phyloP scores from a whole-genome alignment of 1,140 invertebrate species.

The Ectropis grisescens region DNA sequence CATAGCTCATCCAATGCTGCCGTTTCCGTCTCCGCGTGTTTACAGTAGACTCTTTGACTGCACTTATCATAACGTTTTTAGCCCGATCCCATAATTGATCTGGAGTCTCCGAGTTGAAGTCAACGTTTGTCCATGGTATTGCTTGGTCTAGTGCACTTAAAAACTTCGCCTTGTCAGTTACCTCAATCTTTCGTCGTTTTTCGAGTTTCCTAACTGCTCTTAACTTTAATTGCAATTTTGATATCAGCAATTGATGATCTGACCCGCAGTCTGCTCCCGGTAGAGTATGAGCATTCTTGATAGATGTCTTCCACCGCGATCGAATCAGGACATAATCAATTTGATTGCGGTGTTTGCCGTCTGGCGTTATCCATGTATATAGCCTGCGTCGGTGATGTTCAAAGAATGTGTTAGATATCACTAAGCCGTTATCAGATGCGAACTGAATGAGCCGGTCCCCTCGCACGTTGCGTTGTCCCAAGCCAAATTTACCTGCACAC shows the following conservation, averaged over 20 bases:
- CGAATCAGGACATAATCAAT: conserved; percentile 7
- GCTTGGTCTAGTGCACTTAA: conserved; percentile 14
- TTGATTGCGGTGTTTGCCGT: too few species aligned
- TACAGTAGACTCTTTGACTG: conserved; percentile 1
- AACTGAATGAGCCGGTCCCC: conserved; percentile 16
- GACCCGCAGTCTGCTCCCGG: too few species aligned
- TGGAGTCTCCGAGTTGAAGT: too few species aligned
- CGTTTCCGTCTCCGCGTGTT: background rate
- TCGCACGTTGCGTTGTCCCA: conserved; percentile 17
- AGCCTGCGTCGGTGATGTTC: conserved; percentile 10
- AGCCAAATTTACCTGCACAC: conserved; percentile 8
- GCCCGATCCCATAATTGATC: conserved; percentile 3
- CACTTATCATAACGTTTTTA: background rate
- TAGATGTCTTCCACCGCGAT: conserved; percentile 7
- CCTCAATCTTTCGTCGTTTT: too few species aligned
- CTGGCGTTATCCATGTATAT: conserved; percentile 13
- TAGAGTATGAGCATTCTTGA: too few species aligned
- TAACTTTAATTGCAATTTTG: too few species aligned
- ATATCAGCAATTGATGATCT: too few species aligned
- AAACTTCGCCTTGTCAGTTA: too few species aligned
- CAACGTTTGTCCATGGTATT: conserved; percentile 1
- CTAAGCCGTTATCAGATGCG: conserved; percentile 9
- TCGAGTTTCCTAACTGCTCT: too few species aligned
- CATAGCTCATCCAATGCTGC: conserved; percentile 9
- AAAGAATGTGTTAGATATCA: conserved; percentile 17